A percentile compares a stretch with the other conserved stretches of the same genome.
Evolutionary conservation across 1,140 invertebrate genomes (phyloP).

Genomic region (Triops cancriformis): DNA sequence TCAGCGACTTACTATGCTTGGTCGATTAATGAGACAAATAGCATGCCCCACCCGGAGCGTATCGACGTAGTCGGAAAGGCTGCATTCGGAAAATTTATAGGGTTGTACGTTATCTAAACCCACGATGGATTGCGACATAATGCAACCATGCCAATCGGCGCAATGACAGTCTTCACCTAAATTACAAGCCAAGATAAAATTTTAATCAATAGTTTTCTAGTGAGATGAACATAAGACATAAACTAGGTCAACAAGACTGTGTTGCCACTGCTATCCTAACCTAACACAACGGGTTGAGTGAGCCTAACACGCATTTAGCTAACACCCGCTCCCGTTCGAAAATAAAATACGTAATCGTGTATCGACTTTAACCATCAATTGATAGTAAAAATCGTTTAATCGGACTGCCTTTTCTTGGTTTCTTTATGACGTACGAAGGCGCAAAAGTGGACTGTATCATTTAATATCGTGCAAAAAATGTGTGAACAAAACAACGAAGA

Average conservation of each 20-base stretch:
- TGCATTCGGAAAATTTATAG: constrained; percentile 87
- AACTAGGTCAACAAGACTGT: neutral
- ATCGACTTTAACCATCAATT: too few relatives aligned
- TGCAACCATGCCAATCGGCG: constrained; percentile 88
- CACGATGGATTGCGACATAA: constrained; percentile 87
- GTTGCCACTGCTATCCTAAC: too few relatives aligned
- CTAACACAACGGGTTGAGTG: too few relatives aligned
- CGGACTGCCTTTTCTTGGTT: too few relatives aligned
- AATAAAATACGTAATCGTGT: too few relatives aligned
- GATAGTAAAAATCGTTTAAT: too few relatives aligned
- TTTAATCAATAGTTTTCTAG: neutral
- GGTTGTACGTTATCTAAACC: constrained; percentile 83
- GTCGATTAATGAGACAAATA: constrained; percentile 80
- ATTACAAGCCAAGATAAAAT: constrained; percentile 29
- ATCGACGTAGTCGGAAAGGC: constrained; percentile 73
- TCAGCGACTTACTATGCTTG: constrained; percentile 57
- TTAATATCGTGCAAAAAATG: too few relatives aligned
- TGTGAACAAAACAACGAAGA: too few relatives aligned
- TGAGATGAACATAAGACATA: neutral
- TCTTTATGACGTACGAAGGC: too few relatives aligned
- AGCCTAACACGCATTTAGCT: too few relatives aligned
- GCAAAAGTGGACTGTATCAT: too few relatives aligned
- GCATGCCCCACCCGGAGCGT: constrained; percentile 66
- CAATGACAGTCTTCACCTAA: constrained; percentile 66
- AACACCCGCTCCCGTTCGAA: too few relatives aligned